A percentile compares a stretch with the other conserved stretches of the same genome.
Evolutionary conservation across 2,888 invertebrate species (phyloP).

Genomic region (Colletes collaris): DNA sequence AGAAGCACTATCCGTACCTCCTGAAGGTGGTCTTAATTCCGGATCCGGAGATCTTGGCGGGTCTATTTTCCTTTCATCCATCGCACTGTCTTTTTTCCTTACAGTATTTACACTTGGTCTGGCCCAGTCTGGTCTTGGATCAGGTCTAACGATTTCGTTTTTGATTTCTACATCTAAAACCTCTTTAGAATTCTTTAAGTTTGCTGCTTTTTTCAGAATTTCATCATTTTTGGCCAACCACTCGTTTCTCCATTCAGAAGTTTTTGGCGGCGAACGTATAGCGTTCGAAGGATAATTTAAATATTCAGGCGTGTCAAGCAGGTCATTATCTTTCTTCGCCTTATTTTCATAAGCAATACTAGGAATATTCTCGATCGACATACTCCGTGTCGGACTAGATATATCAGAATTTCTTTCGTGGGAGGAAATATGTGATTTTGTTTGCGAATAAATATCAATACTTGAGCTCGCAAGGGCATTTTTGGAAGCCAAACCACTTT

Average conservation of each 20-base stretch:
- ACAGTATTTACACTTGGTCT: constrained; percentile 73
- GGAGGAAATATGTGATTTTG: constrained; percentile 60
- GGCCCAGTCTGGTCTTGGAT: constrained; percentile 79
- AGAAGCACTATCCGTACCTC: constrained; percentile 78
- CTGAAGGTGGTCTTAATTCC: constrained; percentile 77
- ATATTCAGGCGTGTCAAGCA: constrained; percentile 72
- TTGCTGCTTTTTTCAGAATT: constrained; percentile 75
- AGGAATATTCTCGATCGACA: constrained; percentile 71
- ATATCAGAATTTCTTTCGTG: constrained; percentile 64
- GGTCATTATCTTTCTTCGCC: constrained; percentile 64
- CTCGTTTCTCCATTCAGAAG: constrained; percentile 80
- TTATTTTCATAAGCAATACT: constrained; percentile 54
- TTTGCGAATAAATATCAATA: constrained; percentile 63
- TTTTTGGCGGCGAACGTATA: constrained; percentile 76
- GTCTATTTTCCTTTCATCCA: constrained; percentile 71
- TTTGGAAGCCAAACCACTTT: constrained; percentile 46
- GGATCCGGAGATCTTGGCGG: constrained; percentile 76
- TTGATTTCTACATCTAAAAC: constrained; percentile 57
- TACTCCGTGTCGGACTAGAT: constrained; percentile 72
- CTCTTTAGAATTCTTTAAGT: constrained; percentile 68
- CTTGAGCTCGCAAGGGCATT: constrained; percentile 55
- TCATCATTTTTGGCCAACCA: constrained; percentile 81
- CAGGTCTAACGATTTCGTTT: constrained; percentile 70
- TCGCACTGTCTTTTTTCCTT: constrained; percentile 68
- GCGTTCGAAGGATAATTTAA: constrained; percentile 71